Evolutionary conservation across 2,113 vertebrate genomes (phyloP).

Genomic region (Benitochromis conjunctus): DNA sequence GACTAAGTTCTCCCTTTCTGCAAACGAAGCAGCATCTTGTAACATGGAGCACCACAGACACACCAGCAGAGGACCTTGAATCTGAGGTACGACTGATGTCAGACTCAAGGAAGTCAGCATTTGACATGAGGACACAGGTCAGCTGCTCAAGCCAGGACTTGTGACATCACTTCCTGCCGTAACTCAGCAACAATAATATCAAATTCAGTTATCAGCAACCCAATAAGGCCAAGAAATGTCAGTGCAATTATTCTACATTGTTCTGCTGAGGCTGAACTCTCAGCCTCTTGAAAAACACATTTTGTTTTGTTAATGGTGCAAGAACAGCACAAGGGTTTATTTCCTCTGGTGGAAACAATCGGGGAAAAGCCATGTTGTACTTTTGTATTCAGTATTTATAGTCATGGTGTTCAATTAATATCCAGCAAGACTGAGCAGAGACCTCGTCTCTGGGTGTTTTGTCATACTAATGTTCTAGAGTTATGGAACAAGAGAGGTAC

Average conservation of each 20-base stretch:
- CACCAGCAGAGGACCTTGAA: not conserved
- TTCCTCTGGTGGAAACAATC: slow-evolving; percentile 12
- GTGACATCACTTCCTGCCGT: slow-evolving; percentile 32
- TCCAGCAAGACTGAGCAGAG: not conserved
- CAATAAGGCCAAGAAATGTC: slow-evolving; percentile 27
- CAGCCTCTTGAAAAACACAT: not conserved
- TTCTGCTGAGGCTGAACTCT: not conserved
- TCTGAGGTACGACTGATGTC: not conserved
- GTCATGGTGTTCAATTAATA: not conserved
- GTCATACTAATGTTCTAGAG: not conserved
- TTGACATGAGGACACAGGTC: not conserved
- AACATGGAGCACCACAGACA: not conserved
- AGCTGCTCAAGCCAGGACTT: not conserved
- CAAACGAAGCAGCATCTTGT: not conserved
- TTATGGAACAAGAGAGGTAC: not conserved
- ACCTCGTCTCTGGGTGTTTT: not conserved
- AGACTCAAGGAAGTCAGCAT: not conserved
- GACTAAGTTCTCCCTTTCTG: not conserved
- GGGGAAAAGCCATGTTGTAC: not conserved
- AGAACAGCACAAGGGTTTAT: not conserved
- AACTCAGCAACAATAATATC: not conserved
- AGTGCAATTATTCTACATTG: slow-evolving; percentile 15
- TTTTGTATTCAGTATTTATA: not conserved
- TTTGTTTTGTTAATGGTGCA: not conserved
- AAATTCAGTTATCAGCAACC: slow-evolving; percentile 15